phyloP scores from a whole-genome alignment of 2,113 vertebrate species.

The Peucedramus taeniatus region DNA sequence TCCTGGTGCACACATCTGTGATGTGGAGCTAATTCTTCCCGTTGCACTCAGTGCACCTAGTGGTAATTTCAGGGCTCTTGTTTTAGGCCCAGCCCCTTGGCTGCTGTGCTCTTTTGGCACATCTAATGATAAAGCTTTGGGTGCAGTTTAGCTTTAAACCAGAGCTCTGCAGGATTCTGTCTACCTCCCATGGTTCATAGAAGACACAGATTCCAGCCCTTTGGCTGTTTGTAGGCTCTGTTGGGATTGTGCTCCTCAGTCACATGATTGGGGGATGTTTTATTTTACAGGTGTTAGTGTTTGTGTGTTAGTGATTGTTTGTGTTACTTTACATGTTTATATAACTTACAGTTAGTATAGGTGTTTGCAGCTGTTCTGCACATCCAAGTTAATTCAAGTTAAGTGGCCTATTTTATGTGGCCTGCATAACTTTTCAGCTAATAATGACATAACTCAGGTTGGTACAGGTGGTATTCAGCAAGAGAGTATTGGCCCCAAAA shows the following conservation, averaged over 20 bases:
- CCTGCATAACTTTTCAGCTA: not conserved
- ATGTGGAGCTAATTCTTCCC: not conserved
- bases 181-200: not conserved
- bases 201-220: not conserved
- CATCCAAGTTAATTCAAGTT: not conserved
- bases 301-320: not conserved
- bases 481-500: not conserved
- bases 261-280: not conserved
- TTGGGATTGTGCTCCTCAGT: not conserved
- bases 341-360: not conserved
- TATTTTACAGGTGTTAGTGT: not conserved
- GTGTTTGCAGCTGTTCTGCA: not conserved
- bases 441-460: not conserved
- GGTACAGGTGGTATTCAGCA: not conserved
- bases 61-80: not conserved
- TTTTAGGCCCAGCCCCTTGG: not conserved
- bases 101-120: not conserved
- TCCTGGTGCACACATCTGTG: not conserved
- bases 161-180: not conserved
- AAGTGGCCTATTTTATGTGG: not conserved
- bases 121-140: not conserved
- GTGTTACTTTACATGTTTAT: not conserved
- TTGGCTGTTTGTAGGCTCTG: not conserved
- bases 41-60: not conserved
- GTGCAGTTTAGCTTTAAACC: not conserved